These are phyloP conservation scores for Dendroctonus ponderosae DNA, from an alignment of 1,140 invertebrate genomes.

Conservation along the genomic window DNA sequence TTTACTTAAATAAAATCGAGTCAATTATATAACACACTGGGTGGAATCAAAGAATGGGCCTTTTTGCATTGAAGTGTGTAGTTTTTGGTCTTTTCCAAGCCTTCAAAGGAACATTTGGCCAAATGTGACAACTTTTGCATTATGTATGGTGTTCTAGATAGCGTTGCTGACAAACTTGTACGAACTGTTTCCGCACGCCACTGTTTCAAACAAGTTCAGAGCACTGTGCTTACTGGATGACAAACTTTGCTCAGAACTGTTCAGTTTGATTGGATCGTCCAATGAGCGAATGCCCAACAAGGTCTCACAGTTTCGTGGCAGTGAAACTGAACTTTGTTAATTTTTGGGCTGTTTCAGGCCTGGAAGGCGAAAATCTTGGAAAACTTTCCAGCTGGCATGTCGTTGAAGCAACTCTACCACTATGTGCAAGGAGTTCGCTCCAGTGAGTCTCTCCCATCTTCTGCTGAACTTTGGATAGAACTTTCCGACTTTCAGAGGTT, in stretches of 20 bases:
- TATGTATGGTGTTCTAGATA: too few species aligned
- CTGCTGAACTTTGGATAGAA: not conserved
- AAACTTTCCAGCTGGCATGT: slow-evolving; percentile 19
- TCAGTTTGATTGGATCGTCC: slow-evolving; percentile 10
- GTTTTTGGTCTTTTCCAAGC: too few species aligned
- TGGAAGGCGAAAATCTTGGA: slow-evolving; percentile 13
- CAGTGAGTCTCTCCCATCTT: not conserved
- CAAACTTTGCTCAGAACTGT: slow-evolving; percentile 6
- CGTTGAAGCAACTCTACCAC: slow-evolving; percentile 13
- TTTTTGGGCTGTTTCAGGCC: slow-evolving; percentile 5
- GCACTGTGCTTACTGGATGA: not conserved
- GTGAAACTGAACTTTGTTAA: too few species aligned
- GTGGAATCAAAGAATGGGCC: too few species aligned
- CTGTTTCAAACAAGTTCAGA: slow-evolving; percentile 3
- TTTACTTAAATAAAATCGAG: too few species aligned
- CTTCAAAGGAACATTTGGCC: too few species aligned
- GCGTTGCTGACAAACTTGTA: not conserved
- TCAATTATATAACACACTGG: too few species aligned
- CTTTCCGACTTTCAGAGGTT: not conserved
- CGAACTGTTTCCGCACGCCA: slow-evolving; percentile 12
- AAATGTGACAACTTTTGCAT: not conserved
- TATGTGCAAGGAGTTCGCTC: slow-evolving; percentile 19
- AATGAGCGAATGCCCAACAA: slow-evolving; percentile 13
- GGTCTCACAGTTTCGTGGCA: not conserved
- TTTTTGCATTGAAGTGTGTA: not conserved